A percentile compares a stretch with the other conserved stretches of the same genome.
Evolutionary conservation across 2,113 vertebrate genomes (phyloP).

Genomic region (Hepsetus odoe): DNA sequence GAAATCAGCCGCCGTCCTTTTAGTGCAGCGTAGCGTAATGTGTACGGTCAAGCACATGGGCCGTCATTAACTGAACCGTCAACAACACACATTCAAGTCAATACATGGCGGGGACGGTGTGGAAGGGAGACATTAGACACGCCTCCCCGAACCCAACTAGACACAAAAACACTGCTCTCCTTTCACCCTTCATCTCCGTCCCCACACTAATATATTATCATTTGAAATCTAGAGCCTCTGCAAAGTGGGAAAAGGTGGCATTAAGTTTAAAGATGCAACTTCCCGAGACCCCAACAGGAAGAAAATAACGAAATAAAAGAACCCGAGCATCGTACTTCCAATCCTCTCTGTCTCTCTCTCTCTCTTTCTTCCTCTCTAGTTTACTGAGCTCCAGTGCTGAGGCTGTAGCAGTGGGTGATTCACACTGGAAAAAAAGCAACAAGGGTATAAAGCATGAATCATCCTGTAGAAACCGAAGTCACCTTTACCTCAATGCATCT

Average conservation of each 20-base stretch:
- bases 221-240: no score
- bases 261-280: neutral
- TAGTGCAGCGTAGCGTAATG: slow-evolving; percentile 74
- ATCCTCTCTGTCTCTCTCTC: neutral
- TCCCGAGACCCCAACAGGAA: neutral
- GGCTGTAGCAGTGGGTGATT: slow-evolving; percentile 31
- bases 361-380: neutral
- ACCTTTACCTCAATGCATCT: slow-evolving; percentile 35
- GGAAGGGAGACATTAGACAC: neutral
- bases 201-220: neutral
- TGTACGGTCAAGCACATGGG: slow-evolving; percentile 69
- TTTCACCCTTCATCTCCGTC: neutral
- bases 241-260: no score
- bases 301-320: neutral
- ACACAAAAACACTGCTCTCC: neutral
- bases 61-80: slow-evolving; percentile 75
- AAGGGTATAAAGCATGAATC: slow-evolving; percentile 37
- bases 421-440: slow-evolving; percentile 59
- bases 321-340: neutral
- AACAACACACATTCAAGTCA: slow-evolving; percentile 66
- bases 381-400: slow-evolving; percentile 21
- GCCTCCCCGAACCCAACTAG: neutral
- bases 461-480: slow-evolving; percentile 39
- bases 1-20: slow-evolving; percentile 70
- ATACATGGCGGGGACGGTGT: neutral